Percentiles rank a stretch among this genome's conserved stretches.
Evolutionary conservation across 2,113 vertebrate genomes (phyloP).

Genomic region (Gulo gulo): DNA sequence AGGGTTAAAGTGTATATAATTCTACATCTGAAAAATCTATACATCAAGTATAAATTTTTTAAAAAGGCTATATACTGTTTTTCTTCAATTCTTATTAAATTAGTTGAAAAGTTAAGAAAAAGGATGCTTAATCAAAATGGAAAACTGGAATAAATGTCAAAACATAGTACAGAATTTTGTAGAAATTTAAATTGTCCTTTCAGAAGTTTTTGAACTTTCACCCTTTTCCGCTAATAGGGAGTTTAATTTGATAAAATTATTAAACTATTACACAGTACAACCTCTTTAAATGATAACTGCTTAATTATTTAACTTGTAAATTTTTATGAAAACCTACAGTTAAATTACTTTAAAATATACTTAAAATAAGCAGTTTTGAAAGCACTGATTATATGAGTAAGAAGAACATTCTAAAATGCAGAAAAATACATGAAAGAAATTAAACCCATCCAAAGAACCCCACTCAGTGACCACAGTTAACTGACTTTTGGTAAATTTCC

Average conservation of each 20-base stretch:
- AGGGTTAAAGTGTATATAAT: not conserved
- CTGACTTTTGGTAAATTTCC: not conserved
- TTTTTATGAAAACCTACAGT: not conserved
- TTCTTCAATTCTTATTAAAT: not conserved
- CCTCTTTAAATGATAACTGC: not conserved
- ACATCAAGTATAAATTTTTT: not conserved
- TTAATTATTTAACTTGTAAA: constrained; percentile 29
- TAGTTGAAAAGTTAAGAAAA: constrained; percentile 15
- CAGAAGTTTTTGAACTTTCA: not conserved
- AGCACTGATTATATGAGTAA: not conserved
- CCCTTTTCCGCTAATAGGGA: not conserved
- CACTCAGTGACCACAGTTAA: not conserved
- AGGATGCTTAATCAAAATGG: not conserved
- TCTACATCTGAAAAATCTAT: not conserved
- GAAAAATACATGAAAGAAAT: not conserved
- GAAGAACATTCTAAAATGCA: not conserved
- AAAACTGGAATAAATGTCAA: not conserved
- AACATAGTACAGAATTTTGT: not conserved
- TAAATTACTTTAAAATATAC: constrained; percentile 22
- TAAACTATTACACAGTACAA: not conserved
- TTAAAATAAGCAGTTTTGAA: constrained; percentile 25
- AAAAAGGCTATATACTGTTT: not conserved
- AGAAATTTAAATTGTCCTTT: not conserved
- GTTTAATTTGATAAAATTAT: constrained; percentile 35
- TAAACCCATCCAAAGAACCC: not conserved